Conservation (phyloP, 2,888 invertebrate species). For the Spatulosminthurus flaviceps region DNA sequence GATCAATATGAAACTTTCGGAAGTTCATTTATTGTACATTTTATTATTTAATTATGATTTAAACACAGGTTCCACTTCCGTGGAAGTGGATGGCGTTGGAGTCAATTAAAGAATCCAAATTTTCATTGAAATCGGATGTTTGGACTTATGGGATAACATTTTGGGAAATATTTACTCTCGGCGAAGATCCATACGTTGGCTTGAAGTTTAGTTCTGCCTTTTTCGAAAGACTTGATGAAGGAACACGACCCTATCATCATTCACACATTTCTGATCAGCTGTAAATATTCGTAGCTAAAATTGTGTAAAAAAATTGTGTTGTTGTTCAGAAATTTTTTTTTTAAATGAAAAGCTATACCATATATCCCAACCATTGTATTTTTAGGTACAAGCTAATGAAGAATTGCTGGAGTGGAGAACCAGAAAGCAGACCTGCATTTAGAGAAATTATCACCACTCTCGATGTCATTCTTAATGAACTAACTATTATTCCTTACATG, state of each 20-base stretch:
- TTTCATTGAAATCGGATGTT: slow-evolving; percentile 28
- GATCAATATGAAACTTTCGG: too few species aligned
- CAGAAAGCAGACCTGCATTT: background rate
- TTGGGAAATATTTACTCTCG: slow-evolving; percentile 29
- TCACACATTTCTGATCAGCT: slow-evolving; percentile 19
- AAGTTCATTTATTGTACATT: too few species aligned
- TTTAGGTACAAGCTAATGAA: slow-evolving; percentile 17
- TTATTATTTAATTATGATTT: too few species aligned
- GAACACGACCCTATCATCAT: slow-evolving; percentile 3
- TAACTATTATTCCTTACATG: slow-evolving; percentile 19
- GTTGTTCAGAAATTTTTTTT: background rate
- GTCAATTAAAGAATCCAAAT: slow-evolving; percentile 20
- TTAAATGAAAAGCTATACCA: background rate
- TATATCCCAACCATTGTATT: too few species aligned
- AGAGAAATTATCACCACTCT: background rate
- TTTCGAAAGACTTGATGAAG: background rate
- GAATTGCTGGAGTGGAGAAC: slow-evolving; percentile 14
- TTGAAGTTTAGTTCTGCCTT: background rate
- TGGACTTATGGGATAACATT: slow-evolving; percentile 42
- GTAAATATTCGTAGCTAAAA: background rate
- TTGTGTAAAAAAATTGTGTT: too few species aligned
- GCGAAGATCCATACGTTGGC: slow-evolving; percentile 32
- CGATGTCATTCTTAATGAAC: background rate
- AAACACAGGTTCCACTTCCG: background rate
- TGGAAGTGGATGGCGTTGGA: slow-evolving; percentile 43